phyloP scores from a whole-genome alignment of 2,888 invertebrate species.

The Acronicta alni region DNA sequence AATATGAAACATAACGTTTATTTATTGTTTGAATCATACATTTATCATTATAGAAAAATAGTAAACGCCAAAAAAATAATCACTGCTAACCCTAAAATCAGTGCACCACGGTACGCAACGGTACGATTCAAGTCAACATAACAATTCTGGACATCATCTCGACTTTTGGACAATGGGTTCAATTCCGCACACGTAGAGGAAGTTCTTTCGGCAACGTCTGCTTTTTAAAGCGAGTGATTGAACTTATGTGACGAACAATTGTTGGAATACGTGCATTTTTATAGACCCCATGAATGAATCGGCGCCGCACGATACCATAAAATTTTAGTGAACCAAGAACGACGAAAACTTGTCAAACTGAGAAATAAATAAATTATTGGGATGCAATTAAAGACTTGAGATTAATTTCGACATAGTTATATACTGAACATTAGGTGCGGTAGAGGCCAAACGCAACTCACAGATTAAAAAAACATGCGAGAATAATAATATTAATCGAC shows the following conservation, averaged over 20 bases:
- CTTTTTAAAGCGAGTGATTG: conserved; percentile 45
- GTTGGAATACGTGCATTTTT: conserved; percentile 32
- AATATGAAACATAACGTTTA: too few relatives aligned
- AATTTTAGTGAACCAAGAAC: neutral
- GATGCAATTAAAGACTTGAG: too few relatives aligned
- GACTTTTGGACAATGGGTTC: conserved; percentile 52
- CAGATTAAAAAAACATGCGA: too few relatives aligned
- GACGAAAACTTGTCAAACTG: neutral
- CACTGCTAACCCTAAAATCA: conserved; percentile 37
- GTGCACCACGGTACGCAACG: conserved; percentile 28
- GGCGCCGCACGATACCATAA: conserved; percentile 28
- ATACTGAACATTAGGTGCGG: too few relatives aligned
- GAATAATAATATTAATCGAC: too few relatives aligned
- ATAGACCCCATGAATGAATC: conserved; percentile 22
- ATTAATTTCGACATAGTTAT: too few relatives aligned
- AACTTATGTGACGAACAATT: conserved; percentile 50
- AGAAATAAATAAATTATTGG: neutral
- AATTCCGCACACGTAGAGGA: conserved; percentile 66
- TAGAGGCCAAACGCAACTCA: too few relatives aligned
- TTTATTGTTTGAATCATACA: too few relatives aligned
- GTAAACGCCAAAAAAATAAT: neutral
- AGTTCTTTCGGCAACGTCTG: conserved; percentile 56
- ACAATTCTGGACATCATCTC: conserved; percentile 54
- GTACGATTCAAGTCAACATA: conserved; percentile 47
- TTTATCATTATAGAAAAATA: too few relatives aligned